Evolutionary conservation across 2,797 vertebrate genomes (phyloP).

Genomic region (Pseudochirops corinnae): DNA sequence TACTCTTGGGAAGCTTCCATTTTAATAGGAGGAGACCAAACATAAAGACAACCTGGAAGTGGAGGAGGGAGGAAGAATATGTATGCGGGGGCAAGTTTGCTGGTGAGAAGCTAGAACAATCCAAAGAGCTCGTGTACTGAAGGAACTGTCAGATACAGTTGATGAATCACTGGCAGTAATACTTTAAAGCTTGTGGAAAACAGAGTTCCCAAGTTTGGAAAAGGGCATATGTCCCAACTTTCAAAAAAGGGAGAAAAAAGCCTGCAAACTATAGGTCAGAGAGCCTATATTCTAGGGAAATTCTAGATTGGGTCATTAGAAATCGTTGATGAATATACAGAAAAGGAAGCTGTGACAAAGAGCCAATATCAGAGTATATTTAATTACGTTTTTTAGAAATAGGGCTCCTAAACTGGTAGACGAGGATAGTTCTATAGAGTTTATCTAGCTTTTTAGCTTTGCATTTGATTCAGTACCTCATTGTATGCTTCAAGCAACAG

Average conservation of each 20-base stretch:
- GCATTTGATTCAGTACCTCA: no score
- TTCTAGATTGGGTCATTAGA: background rate
- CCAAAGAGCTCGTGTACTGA: no score
- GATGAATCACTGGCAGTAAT: background rate
- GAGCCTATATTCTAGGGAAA: background rate
- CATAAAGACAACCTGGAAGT: no score
- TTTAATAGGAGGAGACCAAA: no score
- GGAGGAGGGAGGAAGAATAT: no score
- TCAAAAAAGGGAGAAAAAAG: background rate
- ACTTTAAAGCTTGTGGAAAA: background rate
- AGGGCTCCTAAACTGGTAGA: background rate
- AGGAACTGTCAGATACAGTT: no score
- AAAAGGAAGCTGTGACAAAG: background rate
- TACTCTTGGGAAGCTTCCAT: no score
- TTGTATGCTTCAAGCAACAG: background rate
- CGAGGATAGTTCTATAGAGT: background rate
- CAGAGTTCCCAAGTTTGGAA: background rate
- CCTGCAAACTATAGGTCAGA: background rate
- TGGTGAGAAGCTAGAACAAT: no score
- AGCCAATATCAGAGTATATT: background rate
- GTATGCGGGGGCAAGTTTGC: no score
- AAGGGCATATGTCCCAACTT: background rate
- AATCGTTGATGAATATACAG: background rate
- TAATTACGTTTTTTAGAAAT: background rate
- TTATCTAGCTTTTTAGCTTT: background rate